Evolutionary conservation across 2,888 invertebrate species (phyloP).

Genomic region (Xanthostigma xanthostigma): DNA sequence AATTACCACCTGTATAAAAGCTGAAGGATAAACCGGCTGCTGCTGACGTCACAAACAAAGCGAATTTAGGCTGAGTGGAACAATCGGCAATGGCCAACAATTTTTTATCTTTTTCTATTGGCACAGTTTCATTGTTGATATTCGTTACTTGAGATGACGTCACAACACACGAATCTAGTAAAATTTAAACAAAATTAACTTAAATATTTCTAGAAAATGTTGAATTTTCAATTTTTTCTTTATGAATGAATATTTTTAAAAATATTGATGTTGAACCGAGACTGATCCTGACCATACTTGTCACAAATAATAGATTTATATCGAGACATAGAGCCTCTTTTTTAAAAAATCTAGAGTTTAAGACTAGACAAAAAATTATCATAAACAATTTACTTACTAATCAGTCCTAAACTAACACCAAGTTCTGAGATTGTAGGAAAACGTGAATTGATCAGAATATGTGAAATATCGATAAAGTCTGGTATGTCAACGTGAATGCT

Average conservation of each 20-base stretch:
- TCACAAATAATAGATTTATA: no score
- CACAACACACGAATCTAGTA: conserved; percentile 17
- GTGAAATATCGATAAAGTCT: conserved; percentile 4
- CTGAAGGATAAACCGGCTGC: not conserved
- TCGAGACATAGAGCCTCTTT: no score
- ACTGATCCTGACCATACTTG: no score
- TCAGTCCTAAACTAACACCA: conserved; percentile 3
- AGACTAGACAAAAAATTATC: not conserved
- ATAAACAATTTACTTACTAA: conserved; percentile 1
- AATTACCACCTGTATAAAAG: not conserved
- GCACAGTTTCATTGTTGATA: conserved; percentile 14
- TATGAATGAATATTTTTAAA: no score
- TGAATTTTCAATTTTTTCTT: no score
- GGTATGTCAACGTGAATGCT: not conserved
- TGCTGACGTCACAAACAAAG: conserved; percentile 16
- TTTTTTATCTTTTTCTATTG: conserved; percentile 16
- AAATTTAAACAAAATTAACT: no score
- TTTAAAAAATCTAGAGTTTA: not conserved
- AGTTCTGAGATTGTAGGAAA: conserved; percentile 2
- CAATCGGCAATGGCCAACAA: conserved; percentile 19
- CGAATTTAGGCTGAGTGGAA: conserved; percentile 16
- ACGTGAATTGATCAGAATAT: conserved; percentile 6
- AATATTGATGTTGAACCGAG: no score
- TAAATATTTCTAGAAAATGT: no score
- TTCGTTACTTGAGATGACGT: conserved; percentile 10